Percentiles rank a stretch among this genome's conserved stretches.
Evolutionary conservation across 1,140 invertebrate genomes (phyloP).

Genomic region (Polyergus mexicanus): DNA sequence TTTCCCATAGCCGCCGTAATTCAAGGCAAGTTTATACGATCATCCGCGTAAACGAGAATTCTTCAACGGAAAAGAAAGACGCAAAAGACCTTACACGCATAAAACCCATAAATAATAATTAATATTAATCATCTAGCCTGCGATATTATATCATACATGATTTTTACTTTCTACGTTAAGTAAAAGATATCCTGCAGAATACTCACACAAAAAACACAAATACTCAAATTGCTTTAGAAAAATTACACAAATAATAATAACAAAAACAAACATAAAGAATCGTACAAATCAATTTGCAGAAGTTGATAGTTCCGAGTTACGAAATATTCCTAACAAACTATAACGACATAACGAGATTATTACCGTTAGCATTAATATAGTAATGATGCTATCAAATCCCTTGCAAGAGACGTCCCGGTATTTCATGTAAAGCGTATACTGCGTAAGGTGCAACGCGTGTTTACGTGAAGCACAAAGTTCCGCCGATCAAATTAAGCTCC

Average conservation of each 20-base stretch:
- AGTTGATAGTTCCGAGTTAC: constrained; percentile 7
- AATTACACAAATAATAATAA: neutral
- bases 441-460: constrained; percentile 2
- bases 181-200: neutral
- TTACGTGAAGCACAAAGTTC: constrained; percentile 39
- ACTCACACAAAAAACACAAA: neutral
- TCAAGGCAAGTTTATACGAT: constrained; percentile 46
- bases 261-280: constrained; percentile 8
- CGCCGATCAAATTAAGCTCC: constrained; percentile 52
- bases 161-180: neutral
- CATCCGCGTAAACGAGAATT: constrained; percentile 32
- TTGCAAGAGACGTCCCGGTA: constrained; percentile 13
- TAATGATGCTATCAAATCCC: constrained; percentile 40
- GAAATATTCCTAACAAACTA: constrained; percentile 11
- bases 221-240: neutral
- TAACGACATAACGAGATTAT: constrained; percentile 14
- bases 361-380: constrained; percentile 35
- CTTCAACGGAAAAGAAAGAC: neutral
- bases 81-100: neutral
- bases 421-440: constrained; percentile 51
- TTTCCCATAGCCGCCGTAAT: constrained; percentile 38
- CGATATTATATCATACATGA: neutral
- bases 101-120: neutral
- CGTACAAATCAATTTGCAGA: constrained; percentile 16
- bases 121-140: neutral